Evolutionary conservation across 2,888 invertebrate species (phyloP), one percentile per base, ranked within the genome.

Genomic region (Phorcus lineatus): DNA sequence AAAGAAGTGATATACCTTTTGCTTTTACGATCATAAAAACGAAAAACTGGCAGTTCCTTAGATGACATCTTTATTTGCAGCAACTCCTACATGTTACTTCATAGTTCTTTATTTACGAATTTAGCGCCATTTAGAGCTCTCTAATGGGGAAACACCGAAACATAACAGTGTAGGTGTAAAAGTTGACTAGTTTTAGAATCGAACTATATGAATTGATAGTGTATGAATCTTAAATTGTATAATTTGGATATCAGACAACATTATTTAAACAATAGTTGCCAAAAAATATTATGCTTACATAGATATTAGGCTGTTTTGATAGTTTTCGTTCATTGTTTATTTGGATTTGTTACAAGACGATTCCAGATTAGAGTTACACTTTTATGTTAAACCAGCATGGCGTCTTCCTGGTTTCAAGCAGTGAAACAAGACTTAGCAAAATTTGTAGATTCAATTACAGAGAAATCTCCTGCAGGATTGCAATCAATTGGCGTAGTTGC

Each of bases 341-440:
- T 16, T 57, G 7, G 7, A 36, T 36, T 36, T 57, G 57, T 57
- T 24, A 7, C 19, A 57, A 1, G 7, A 16, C n/a, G 1, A 11
- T 24, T 9, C 9, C 24, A 57, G 19, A 9, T 57, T 1, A 7
- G 7, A 24, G 19, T 7, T 24, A 57, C 19, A 24, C 24, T 24
- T 57, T 24, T 70, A 2, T 40, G 11, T 31, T 17, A 70, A 70
- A 70, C 70, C 47, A 70, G 31, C 24, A 52, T 52, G 52, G 52
- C 40, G 24, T 52, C 74, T 74, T 74, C 74, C 74, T 40, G 19
- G 74, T 19, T 74, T 13, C 47, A 52, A 52, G 40, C 47, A 52
- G 47, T 47, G 22, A 40, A 74, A 74, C 74, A 52, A 52, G 74
- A 74, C 16, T 53, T 74, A 24, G n/a, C 74, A 52, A 52, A 52